These are phyloP conservation scores for Dryomyza anilis DNA, from an alignment of 2,888 invertebrate species.

Conservation along the genomic window DNA sequence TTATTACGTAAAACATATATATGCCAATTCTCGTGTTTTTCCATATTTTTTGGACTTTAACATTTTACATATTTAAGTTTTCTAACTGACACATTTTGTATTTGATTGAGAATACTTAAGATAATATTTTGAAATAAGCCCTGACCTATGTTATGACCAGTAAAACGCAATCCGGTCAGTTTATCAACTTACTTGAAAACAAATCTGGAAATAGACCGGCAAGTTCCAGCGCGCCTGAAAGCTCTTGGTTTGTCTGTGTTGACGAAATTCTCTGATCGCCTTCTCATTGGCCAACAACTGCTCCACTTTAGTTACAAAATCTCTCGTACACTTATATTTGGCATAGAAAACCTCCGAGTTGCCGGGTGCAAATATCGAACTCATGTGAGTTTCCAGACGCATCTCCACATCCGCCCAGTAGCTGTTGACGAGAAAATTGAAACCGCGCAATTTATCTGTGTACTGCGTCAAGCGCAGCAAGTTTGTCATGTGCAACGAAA, in stretches of 20 bases:
- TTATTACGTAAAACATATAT: no score
- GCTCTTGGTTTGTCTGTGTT: conserved; percentile 74
- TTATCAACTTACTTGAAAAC: conserved; percentile 72
- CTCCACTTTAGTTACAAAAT: conserved; percentile 76
- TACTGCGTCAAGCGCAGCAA: conserved; percentile 64
- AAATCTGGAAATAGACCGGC: conserved; percentile 90
- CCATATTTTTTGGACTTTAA: no score
- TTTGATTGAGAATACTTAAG: no score
- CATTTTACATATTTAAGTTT: neutral
- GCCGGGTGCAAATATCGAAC: conserved; percentile 88
- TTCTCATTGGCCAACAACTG: conserved; percentile 65
- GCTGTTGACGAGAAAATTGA: conserved; percentile 81
- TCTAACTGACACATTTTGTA: neutral
- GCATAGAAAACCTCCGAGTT: conserved; percentile 87
- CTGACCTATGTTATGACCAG: no score
- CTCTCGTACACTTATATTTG: conserved; percentile 78
- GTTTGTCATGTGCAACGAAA: conserved; percentile 71
- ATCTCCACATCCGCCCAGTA: conserved; percentile 87
- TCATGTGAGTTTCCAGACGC: conserved; percentile 78
- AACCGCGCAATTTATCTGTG: conserved; percentile 65
- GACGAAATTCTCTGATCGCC: conserved; percentile 66
- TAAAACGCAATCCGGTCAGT: neutral
- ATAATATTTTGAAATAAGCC: no score
- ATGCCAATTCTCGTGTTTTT: no score
- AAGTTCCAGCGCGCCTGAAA: conserved; percentile 90